Percentiles rank a stretch among this genome's conserved stretches.
Conservation (phyloP, 2,113 vertebrate species). For the Oryctolagus cuniculus region DNA sequence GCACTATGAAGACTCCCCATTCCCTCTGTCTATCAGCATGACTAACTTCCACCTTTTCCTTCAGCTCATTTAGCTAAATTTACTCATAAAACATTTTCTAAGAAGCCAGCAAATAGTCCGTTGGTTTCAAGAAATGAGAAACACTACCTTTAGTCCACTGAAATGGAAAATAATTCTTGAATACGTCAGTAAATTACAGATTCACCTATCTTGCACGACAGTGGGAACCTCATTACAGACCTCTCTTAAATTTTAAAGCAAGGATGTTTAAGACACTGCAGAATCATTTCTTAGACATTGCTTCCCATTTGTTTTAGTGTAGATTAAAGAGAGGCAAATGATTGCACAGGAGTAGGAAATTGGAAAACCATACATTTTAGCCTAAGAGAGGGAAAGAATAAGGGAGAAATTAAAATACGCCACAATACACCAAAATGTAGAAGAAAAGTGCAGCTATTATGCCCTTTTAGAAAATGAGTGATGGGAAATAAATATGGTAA, state of each 20-base stretch:
- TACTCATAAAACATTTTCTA: conserved; percentile 76
- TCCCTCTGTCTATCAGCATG: conserved; percentile 72
- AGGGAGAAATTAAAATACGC: conserved; percentile 11
- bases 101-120: conserved; percentile 72
- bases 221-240: conserved; percentile 72
- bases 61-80: conserved; percentile 75
- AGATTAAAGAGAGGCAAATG: conserved; percentile 74
- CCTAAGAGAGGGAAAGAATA: background rate
- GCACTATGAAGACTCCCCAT: background rate
- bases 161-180: conserved; percentile 80
- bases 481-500: conserved; percentile 59
- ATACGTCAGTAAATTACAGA: conserved; percentile 75
- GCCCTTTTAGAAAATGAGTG: conserved; percentile 17
- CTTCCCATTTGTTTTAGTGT: conserved; percentile 71
- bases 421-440: conserved; percentile 33
- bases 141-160: conserved; percentile 62
- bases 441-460: conserved; percentile 30
- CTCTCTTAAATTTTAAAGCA: conserved; percentile 76
- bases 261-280: conserved; percentile 64
- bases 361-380: conserved; percentile 70
- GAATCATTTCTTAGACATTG: conserved; percentile 65
- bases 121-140: conserved; percentile 72
- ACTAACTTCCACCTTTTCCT: conserved; percentile 70
- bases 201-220: conserved; percentile 72
- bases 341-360: conserved; percentile 61